phyloP scores from a whole-genome alignment of 2,888 invertebrate genomes.

The Idaea aversata region DNA sequence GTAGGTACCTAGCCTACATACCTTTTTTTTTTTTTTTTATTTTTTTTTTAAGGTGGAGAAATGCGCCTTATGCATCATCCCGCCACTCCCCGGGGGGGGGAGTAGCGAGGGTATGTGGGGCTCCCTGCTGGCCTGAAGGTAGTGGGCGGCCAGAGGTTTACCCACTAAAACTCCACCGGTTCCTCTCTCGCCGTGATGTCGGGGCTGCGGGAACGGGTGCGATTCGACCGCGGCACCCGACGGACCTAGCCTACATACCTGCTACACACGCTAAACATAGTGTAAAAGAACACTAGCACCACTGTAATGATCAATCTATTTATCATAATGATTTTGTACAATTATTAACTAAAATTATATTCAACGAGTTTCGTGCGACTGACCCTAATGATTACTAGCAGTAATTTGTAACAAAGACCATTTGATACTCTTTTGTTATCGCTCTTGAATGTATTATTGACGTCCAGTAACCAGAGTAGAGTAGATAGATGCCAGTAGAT shows the following conservation, averaged over 20 bases:
- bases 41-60: no score
- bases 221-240: no score
- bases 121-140: no score
- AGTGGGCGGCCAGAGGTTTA: no score
- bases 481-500: neutral
- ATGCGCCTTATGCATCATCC: no score
- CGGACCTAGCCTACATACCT: slow-evolving; percentile 22
- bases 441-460: slow-evolving; percentile 53
- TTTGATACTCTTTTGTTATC: slow-evolving; percentile 59
- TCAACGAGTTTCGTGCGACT: slow-evolving; percentile 8
- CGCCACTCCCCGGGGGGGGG: no score
- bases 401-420: slow-evolving; percentile 41
- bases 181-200: no score
- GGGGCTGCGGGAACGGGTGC: no score
- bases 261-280: slow-evolving; percentile 14
- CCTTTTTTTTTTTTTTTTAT: no score
- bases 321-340: slow-evolving; percentile 8
- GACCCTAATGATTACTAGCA: slow-evolving; percentile 6
- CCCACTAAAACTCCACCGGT: no score
- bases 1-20: slow-evolving; percentile 1
- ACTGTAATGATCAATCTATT: slow-evolving; percentile 11
- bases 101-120: no score
- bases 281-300: slow-evolving; percentile 15
- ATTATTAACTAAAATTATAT: neutral
- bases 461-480: slow-evolving; percentile 28